phyloP scores from a whole-genome alignment of 2,113 vertebrate species.

The Xiphorhynchus elegans region DNA sequence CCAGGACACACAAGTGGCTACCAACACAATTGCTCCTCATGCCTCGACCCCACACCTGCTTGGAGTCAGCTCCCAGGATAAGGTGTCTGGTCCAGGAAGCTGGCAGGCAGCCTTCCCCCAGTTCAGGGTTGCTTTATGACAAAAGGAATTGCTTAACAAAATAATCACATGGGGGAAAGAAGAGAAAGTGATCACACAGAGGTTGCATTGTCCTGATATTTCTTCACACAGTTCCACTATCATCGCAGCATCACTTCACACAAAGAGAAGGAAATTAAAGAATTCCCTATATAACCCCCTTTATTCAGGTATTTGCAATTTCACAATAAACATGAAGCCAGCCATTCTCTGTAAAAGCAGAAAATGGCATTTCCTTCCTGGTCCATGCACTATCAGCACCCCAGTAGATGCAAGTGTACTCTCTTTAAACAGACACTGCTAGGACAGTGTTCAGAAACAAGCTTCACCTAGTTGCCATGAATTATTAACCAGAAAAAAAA shows the following conservation, averaged over 20 bases:
- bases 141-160: not conserved
- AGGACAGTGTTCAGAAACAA: slow-evolving; percentile 26
- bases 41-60: not conserved
- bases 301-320: not conserved
- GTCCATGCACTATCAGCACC: not conserved
- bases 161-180: not conserved
- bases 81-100: not conserved
- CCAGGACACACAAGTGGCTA: not conserved
- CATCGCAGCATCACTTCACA: not conserved
- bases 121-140: not conserved
- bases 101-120: not conserved
- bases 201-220: not conserved
- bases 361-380: not conserved
- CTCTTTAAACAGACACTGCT: slow-evolving; percentile 48
- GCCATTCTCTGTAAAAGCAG: not conserved
- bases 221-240: not conserved
- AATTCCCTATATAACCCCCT: not conserved
- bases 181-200: not conserved
- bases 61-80: not conserved
- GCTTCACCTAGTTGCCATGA: slow-evolving; percentile 63
- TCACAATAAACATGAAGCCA: not conserved
- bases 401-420: not conserved
- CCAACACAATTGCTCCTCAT: not conserved
- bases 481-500: slow-evolving; percentile 73
- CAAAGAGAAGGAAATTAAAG: slow-evolving; percentile 4